Evolutionary conservation across 2,113 vertebrate genomes (phyloP).

Genomic region (Microtus pennsylvanicus): DNA sequence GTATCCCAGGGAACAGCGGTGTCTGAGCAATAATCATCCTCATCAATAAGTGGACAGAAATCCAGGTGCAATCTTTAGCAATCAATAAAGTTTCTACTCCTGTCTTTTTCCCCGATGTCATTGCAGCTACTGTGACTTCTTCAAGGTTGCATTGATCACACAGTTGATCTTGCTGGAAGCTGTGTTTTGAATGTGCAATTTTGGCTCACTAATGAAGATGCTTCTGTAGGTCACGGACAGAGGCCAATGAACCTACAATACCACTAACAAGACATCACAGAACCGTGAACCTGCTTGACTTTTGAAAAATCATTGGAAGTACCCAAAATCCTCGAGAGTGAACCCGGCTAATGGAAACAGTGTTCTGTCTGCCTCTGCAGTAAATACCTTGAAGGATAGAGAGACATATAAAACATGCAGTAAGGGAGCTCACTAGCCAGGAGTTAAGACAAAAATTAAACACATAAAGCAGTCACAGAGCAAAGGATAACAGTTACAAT

Average conservation of each 20-base stretch:
- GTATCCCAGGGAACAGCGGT: not conserved
- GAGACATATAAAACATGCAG: conserved; percentile 53
- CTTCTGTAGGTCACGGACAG: not conserved
- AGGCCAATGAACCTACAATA: conserved; percentile 47
- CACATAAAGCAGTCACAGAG: conserved; percentile 74
- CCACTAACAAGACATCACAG: conserved; percentile 28
- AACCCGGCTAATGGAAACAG: not conserved
- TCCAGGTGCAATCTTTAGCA: not conserved
- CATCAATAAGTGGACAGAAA: not conserved
- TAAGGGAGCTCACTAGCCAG: conserved; percentile 67
- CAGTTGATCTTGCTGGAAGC: conserved; percentile 51
- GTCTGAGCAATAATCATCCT: not conserved
- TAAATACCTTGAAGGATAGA: conserved; percentile 61
- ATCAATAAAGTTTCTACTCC: not conserved
- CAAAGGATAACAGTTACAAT: conserved; percentile 54
- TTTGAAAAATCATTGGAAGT: conserved; percentile 59
- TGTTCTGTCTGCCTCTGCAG: not conserved
- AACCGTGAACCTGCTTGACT: conserved; percentile 22
- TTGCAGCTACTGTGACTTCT: not conserved
- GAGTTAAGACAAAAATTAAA: conserved; percentile 79
- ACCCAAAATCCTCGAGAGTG: conserved; percentile 47
- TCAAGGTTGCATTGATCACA: conserved; percentile 42
- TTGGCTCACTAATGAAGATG: conserved; percentile 36
- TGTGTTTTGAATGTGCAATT: conserved; percentile 46
- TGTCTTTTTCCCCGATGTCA: not conserved